These are phyloP conservation scores for Anticlea derivata DNA, from an alignment of 2,888 invertebrate genomes.

Conservation along the genomic window DNA sequence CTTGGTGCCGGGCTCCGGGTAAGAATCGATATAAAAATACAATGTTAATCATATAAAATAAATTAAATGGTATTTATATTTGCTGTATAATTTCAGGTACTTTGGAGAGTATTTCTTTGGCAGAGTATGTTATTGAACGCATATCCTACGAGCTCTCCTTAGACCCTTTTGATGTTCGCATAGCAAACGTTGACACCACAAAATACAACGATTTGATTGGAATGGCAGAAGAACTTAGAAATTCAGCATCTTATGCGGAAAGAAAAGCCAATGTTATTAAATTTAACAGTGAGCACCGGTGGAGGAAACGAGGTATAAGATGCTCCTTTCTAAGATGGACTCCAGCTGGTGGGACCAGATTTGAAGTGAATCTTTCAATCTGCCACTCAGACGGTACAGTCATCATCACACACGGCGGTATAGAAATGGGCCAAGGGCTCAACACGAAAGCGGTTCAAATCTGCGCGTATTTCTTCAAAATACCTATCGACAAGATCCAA, in stretches of 20 bases:
- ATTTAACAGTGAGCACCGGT: constrained; percentile 86
- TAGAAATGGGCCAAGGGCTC: constrained; percentile 89
- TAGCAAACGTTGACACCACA: constrained; percentile 70
- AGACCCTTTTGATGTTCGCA: constrained; percentile 82
- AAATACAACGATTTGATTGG: constrained; percentile 52
- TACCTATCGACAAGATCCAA: constrained; percentile 84
- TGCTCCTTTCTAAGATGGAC: constrained; percentile 85
- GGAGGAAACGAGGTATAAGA: constrained; percentile 87
- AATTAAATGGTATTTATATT: neutral
- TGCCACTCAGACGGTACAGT: constrained; percentile 85
- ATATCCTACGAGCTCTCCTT: constrained; percentile 78
- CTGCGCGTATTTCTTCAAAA: constrained; percentile 85
- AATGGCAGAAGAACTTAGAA: constrained; percentile 79
- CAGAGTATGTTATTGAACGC: constrained; percentile 86
- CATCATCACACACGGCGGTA: constrained; percentile 85
- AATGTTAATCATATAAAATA: no score
- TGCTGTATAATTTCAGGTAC: constrained; percentile 54
- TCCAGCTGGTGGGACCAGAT: constrained; percentile 52
- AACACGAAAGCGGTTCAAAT: constrained; percentile 87
- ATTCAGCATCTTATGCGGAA: constrained; percentile 75
- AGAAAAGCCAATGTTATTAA: constrained; percentile 71
- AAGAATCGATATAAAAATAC: neutral
- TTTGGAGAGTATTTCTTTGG: constrained; percentile 79
- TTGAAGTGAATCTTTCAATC: constrained; percentile 82
- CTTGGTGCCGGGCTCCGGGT: constrained; percentile 57